These are phyloP conservation scores for Nephrotoma guestfalica DNA, from an alignment of 2,888 invertebrate genomes.

Conservation along the genomic window DNA sequence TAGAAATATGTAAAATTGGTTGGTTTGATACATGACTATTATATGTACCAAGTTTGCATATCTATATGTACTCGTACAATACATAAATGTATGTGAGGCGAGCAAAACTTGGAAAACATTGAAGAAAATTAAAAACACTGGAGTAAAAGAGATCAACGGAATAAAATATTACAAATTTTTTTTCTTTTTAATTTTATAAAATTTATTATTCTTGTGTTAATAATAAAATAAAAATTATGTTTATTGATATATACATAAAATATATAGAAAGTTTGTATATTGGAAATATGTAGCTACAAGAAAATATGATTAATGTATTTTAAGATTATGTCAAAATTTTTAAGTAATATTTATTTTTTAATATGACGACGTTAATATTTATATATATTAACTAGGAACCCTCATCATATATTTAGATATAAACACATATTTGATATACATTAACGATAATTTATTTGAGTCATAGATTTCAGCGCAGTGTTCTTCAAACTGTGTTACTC, in stretches of 20 bases:
- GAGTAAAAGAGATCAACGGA: background rate
- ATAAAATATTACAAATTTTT: background rate
- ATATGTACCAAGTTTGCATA: background rate
- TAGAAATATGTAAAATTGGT: background rate
- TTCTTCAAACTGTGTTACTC: no score
- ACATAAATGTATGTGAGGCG: background rate
- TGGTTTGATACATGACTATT: background rate
- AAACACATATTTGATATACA: background rate
- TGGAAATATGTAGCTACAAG: background rate
- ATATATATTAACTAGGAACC: background rate
- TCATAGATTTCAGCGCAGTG: background rate
- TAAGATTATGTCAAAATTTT: background rate
- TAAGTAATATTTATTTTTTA: background rate
- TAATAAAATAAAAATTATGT: background rate
- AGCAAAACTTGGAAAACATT: background rate
- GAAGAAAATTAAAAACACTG: background rate
- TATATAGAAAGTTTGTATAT: background rate
- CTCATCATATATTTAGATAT: background rate
- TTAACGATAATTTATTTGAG: background rate
- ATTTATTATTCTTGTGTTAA: background rate
- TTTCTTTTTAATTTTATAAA: background rate
- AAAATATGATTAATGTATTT: background rate
- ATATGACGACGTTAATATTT: background rate
- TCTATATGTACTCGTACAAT: background rate
- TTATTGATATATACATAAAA: background rate